These are phyloP conservation scores for Drosophila pachea DNA, from an alignment of 1,140 invertebrate genomes.

Conservation along the genomic window DNA sequence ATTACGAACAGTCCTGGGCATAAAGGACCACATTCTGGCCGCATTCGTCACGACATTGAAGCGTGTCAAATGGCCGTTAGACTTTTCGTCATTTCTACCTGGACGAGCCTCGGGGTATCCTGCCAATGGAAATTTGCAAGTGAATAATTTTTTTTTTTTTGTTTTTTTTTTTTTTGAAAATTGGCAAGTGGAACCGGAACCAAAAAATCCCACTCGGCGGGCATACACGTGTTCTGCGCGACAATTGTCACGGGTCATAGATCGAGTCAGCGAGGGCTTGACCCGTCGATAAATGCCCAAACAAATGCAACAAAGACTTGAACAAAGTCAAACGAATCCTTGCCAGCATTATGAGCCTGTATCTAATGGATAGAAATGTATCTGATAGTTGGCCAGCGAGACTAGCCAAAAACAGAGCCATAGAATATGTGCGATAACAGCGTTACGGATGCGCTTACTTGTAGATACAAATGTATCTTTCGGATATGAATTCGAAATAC, in stretches of 20 bases:
- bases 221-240: constrained; percentile 51
- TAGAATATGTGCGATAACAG: no score
- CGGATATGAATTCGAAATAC: not conserved
- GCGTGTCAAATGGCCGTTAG: constrained; percentile 35
- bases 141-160: not conserved
- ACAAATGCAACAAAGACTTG: constrained; percentile 1
- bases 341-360: constrained; percentile 29
- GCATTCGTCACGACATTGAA: constrained; percentile 19
- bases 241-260: constrained; percentile 52
- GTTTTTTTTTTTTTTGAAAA: constrained; percentile 4
- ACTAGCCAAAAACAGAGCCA: not conserved
- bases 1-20: constrained; percentile 13
- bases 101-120: constrained; percentile 18
- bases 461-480: not conserved
- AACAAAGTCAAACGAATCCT: not conserved
- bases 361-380: not conserved
- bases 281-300: constrained; percentile 6
- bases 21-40: constrained; percentile 5
- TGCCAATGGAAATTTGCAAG: constrained; percentile 40
- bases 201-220: constrained; percentile 7
- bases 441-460: no score
- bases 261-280: constrained; percentile 20
- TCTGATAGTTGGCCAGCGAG: no score
- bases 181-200: constrained; percentile 51
- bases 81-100: constrained; percentile 22